phyloP scores from a whole-genome alignment of 2,888 invertebrate species.

The Cantharis rufa region DNA sequence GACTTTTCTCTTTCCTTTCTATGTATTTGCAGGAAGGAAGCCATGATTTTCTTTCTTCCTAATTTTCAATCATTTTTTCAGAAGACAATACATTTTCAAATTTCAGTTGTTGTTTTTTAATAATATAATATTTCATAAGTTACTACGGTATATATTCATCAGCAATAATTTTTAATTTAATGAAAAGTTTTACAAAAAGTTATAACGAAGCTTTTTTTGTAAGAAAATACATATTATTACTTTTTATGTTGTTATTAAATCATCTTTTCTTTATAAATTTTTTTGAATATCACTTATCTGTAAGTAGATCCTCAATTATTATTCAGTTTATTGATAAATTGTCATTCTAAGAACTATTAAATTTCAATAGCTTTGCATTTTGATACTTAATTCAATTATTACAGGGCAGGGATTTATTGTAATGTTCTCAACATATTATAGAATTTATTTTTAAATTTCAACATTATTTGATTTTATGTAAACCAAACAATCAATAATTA shows the following conservation, averaged over 20 bases:
- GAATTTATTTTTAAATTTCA: background rate
- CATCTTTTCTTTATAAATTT: background rate
- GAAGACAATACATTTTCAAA: background rate
- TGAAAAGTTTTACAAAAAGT: background rate
- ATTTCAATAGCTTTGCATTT: background rate
- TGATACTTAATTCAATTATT: background rate
- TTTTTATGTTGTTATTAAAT: background rate
- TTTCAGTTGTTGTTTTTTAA: background rate
- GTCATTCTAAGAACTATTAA: background rate
- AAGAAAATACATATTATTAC: background rate
- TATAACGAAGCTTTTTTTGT: background rate
- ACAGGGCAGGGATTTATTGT: background rate
- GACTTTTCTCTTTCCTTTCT: conserved; percentile 32
- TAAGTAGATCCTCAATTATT: background rate
- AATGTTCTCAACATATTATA: background rate
- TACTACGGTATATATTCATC: background rate
- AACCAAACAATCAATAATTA: background rate
- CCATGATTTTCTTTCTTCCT: conserved; percentile 20
- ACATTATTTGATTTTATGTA: background rate
- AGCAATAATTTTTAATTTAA: background rate
- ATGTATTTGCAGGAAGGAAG: conserved; percentile 28
- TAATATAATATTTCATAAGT: background rate
- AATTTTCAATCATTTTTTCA: background rate
- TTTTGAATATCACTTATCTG: background rate
- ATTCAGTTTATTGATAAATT: background rate